Percentiles rank a stretch among this genome's conserved stretches.
phyloP scores from a whole-genome alignment of 1,140 invertebrate species.

The Hyles euphorbiae region DNA sequence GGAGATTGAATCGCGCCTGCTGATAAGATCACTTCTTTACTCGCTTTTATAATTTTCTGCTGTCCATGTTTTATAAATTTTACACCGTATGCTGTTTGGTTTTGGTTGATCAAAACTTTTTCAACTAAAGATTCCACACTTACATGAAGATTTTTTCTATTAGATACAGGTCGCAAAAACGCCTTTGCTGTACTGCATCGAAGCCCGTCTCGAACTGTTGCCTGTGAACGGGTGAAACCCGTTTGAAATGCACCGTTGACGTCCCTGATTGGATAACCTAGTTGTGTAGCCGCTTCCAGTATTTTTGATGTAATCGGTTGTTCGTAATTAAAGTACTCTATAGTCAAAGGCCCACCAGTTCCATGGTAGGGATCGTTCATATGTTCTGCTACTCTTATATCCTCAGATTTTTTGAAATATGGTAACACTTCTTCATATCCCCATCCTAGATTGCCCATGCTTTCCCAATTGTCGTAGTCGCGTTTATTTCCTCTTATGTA shows the following conservation, averaged over 20 bases:
- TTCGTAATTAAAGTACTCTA: slow-evolving; percentile 80
- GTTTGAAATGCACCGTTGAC: slow-evolving; percentile 85
- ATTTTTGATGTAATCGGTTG: slow-evolving; percentile 80
- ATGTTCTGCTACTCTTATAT: slow-evolving; percentile 79
- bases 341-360: slow-evolving; percentile 79
- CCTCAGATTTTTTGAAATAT: slow-evolving; percentile 87
- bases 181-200: slow-evolving; percentile 89
- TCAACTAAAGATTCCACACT: slow-evolving; percentile 80
- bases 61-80: slow-evolving; percentile 75
- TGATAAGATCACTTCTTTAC: slow-evolving; percentile 83
- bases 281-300: slow-evolving; percentile 80
- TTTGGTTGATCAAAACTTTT: slow-evolving; percentile 78
- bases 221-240: slow-evolving; percentile 84
- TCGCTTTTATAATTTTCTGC: slow-evolving; percentile 71
- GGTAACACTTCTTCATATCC: slow-evolving; percentile 86
- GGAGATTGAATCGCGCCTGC: slow-evolving; percentile 85
- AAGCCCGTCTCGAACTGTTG: slow-evolving; percentile 86
- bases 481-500: slow-evolving; percentile 89
- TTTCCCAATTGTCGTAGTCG: slow-evolving; percentile 91
- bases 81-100: slow-evolving; percentile 79
- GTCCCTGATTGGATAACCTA: slow-evolving; percentile 83
- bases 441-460: slow-evolving; percentile 83
- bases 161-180: slow-evolving; percentile 82
- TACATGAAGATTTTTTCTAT: slow-evolving; percentile 85
- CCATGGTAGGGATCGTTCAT: slow-evolving; percentile 81